Conservation (phyloP, 2,888 invertebrate genomes). For the Campoplex nolae region DNA sequence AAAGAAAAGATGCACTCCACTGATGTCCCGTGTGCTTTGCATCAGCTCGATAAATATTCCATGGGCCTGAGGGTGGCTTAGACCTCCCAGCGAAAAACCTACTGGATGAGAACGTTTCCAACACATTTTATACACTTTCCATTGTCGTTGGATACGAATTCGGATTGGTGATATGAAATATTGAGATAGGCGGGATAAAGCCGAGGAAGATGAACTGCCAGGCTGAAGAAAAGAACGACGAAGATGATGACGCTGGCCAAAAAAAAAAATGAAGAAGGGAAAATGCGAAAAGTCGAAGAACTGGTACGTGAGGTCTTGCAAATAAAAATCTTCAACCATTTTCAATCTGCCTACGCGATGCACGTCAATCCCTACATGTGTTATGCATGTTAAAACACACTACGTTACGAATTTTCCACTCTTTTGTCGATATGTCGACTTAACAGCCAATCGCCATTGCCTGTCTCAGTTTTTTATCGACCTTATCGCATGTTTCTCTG, state of each 20-base stretch:
- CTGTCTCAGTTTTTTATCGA: not conserved
- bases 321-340: conserved; percentile 17
- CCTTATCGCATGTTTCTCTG: not conserved
- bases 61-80: conserved; percentile 39
- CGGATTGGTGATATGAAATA: conserved; percentile 39
- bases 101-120: conserved; percentile 1
- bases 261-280: not conserved
- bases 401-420: not conserved
- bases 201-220: conserved; percentile 1
- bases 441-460: not conserved
- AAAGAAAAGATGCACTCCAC: conserved; percentile 1
- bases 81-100: conserved; percentile 21
- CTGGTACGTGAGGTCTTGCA: not conserved
- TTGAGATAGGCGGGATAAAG: not conserved
- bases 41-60: conserved; percentile 54
- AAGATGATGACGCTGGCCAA: not conserved
- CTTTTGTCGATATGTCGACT: not conserved
- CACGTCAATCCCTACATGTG: conserved; percentile 5
- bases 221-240: not conserved
- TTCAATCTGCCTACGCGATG: not conserved
- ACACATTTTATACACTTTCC: conserved; percentile 32
- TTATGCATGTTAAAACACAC: not conserved
- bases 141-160: conserved; percentile 43
- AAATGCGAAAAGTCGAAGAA: not conserved
- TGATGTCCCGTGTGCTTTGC: conserved; percentile 2